Evolutionary conservation across 2,797 vertebrate species (phyloP), one percentile per base, ranked within the genome.

Genomic region (Tokudaia tokunoshimensis): DNA sequence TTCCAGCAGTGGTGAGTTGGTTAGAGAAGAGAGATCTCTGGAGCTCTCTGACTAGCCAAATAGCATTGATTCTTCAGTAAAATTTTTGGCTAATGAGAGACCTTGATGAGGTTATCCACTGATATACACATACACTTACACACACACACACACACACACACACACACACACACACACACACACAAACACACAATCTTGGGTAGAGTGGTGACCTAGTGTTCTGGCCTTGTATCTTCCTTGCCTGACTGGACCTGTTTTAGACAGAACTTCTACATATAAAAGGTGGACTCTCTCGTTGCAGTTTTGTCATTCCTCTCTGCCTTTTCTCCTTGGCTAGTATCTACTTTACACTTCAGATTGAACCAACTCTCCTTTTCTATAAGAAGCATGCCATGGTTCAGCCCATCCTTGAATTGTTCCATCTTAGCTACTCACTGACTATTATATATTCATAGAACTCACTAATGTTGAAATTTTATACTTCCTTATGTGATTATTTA

Each of bases 281-380:
- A 1, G 13, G 0, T 44, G 9, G 55, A 47, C 22, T 47, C 67
- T 87, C 17, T 11, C 59, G 47, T 0, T 4, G 0, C 4, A 17
- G n/a, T 7, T 26, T 57, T 24, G 26, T 57, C 50, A 14, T 41
- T 34, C 13, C 50, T 70, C 19, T 44, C 20, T 20, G 3, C 50
- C 22, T 7, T 74, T 15, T 34, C 74, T 72, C 2, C 10, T n/a
- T 29, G 37, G 57, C 65, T 57, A n/a, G 24, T 41, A 80, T 41
- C 14, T 70, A 52, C 34, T 80, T 44, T 67, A n/a, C 29, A 17
- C 20, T 47, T n/a, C 4, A 31, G 37, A 44, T 29, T 44, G 24
- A 83, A 10, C 26, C 8, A 83, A 29, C 14, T 3, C 55, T 61
- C 37, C 24, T 0, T 83, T 17, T 29, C 6, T 57, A 83, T 26